Evolutionary conservation across 2,797 vertebrate genomes (phyloP).

Genomic region (Malacoraja senta): DNA sequence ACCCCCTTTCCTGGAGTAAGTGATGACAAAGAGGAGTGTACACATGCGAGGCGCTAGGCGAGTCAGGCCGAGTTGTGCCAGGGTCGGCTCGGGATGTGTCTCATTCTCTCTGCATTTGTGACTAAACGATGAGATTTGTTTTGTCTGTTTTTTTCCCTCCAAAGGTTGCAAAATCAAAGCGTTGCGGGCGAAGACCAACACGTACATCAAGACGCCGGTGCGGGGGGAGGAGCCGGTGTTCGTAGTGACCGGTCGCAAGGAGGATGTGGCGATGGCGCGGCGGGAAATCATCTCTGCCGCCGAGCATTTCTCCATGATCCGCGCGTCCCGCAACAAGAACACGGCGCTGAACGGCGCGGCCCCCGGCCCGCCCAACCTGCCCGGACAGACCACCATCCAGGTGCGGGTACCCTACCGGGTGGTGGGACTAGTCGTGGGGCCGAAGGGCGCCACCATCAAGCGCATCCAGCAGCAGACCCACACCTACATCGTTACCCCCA

Average conservation of each 20-base stretch:
- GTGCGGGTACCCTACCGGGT: slow-evolving; percentile 92
- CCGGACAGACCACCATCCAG: slow-evolving; percentile 91
- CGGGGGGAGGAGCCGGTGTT: slow-evolving; percentile 94
- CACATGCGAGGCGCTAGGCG: slow-evolving; percentile 1
- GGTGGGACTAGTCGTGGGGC: slow-evolving; percentile 87
- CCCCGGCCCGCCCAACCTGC: slow-evolving; percentile 81
- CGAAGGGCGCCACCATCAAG: slow-evolving; percentile 91
- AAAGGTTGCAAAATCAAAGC: slow-evolving; percentile 97
- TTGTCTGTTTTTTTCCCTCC: slow-evolving; percentile 39
- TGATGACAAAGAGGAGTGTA: slow-evolving; percentile 28
- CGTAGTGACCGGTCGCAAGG: slow-evolving; percentile 89
- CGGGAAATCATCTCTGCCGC: slow-evolving; percentile 94
- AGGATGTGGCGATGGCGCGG: slow-evolving; percentile 91
- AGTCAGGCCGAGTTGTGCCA: slow-evolving; percentile 34
- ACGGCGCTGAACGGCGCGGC: slow-evolving; percentile 69
- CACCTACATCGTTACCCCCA: slow-evolving; percentile 93
- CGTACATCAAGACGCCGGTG: slow-evolving; percentile 94
- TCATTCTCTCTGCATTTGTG: background rate
- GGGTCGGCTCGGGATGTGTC: background rate
- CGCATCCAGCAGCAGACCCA: slow-evolving; percentile 94
- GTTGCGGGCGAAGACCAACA: slow-evolving; percentile 92
- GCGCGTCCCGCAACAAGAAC: slow-evolving; percentile 88
- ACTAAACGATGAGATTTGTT: slow-evolving; percentile 41
- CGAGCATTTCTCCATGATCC: slow-evolving; percentile 93
- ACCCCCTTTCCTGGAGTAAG: background rate